These are phyloP conservation scores for Bos taurus DNA, from an alignment of 2,113 vertebrate genomes.

Conservation along the genomic window DNA sequence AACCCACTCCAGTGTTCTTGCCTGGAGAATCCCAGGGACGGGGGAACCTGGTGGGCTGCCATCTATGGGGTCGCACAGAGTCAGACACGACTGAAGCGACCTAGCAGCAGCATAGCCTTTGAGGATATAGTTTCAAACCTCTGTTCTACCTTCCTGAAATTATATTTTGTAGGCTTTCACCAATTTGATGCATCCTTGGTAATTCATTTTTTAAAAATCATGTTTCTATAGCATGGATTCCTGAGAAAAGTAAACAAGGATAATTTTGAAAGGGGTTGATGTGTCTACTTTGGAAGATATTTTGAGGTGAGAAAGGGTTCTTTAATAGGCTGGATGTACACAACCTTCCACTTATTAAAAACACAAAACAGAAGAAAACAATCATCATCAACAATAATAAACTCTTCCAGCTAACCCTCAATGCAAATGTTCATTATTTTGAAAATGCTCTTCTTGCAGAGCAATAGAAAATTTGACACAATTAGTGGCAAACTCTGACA, in stretches of 20 bases:
- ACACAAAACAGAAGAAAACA: not conserved
- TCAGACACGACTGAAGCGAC: too few species aligned
- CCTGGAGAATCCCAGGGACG: too few species aligned
- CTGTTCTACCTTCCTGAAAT: not conserved
- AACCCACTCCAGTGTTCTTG: too few species aligned
- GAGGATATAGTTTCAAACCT: not conserved
- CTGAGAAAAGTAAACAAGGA: slow-evolving; percentile 7
- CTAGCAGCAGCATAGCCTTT: not conserved
- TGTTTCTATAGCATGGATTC: not conserved
- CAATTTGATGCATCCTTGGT: not conserved
- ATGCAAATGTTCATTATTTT: slow-evolving; percentile 38
- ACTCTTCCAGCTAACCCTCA: not conserved
- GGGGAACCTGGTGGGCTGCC: too few species aligned
- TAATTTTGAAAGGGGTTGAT: slow-evolving; percentile 9
- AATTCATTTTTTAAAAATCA: not conserved
- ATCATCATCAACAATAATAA: not conserved
- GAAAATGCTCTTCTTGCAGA: not conserved
- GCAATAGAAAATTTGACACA: slow-evolving; percentile 27
- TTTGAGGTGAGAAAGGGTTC: not conserved
- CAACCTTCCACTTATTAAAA: slow-evolving; percentile 18
- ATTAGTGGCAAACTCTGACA: slow-evolving; percentile 37
- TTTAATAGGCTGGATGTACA: not conserved
- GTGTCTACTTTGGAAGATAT: not conserved
- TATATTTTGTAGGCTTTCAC: not conserved
- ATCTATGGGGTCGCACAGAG: too few species aligned